Evolutionary conservation across 1,140 invertebrate genomes (phyloP), one percentile per base, ranked within the genome.

Genomic region (Platyscapa corneri): DNA sequence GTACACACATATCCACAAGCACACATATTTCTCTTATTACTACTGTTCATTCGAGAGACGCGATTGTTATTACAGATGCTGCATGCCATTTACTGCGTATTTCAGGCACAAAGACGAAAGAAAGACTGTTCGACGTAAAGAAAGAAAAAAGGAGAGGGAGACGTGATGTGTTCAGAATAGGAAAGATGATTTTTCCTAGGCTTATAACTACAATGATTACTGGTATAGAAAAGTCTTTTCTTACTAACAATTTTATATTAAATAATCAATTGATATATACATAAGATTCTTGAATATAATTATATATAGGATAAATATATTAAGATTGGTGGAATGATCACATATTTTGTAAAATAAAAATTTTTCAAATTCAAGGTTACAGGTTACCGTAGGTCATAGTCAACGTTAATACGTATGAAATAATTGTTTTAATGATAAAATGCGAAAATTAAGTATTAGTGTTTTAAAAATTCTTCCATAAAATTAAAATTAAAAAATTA

Each of bases 1-100:
- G n/a, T n/a, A n/a, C n/a, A n/a, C n/a, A n/a, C n/a, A n/a, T n/a
- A n/a, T n/a, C n/a, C n/a, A n/a, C n/a, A n/a, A n/a, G n/a, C n/a
- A n/a, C n/a, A n/a, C 42, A 46, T 46, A 46, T 46, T 12, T 46
- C 42, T 46, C 42, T 46, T 46, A 46, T 12, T 7, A 46, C 20
- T 34, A 39, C 77, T 56, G 46, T 30, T 82, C 64, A 32, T 72
- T 72, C 65, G 46, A 60, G 70, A 82, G 32, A 42, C 77, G 34
- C 88, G 88, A 82, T 91, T 92, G 90, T 92, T 92, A 90, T 92
- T 92, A 91, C 91, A 92, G 91, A 92, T 92, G 91, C 89, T 88
- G 87, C 82, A 88, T 87, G 87, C 89, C 84, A 90, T 90, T 79
- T 82, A 88, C 86, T 88, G 87, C 89, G 87, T 92, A 92, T 92